These are phyloP conservation scores for Chymomyza fuscimana DNA, from an alignment of 2,888 invertebrate species.

Conservation along the genomic window DNA sequence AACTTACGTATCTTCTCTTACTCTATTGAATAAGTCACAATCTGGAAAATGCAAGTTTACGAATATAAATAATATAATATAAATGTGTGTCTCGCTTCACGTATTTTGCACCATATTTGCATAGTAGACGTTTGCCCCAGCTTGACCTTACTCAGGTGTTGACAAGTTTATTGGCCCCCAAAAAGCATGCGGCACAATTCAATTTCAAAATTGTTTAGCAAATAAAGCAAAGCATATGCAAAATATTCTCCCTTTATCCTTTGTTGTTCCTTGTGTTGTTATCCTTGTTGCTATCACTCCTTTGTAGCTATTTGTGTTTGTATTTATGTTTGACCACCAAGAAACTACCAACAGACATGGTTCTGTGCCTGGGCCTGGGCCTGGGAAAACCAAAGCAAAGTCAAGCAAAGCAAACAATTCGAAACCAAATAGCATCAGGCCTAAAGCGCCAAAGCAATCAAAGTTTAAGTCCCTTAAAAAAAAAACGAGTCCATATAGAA, in stretches of 20 bases:
- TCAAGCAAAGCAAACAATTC: background rate
- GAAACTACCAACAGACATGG: background rate
- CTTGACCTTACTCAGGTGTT: slow-evolving; percentile 40
- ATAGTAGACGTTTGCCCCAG: background rate
- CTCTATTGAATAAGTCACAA: too few relatives aligned
- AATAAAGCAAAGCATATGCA: slow-evolving; percentile 6
- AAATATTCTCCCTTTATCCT: background rate
- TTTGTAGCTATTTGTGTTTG: background rate
- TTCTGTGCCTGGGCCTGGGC: too few relatives aligned
- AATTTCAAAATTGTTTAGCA: slow-evolving; percentile 6
- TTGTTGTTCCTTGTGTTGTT: background rate
- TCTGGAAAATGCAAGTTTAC: too few relatives aligned
- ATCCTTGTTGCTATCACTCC: background rate
- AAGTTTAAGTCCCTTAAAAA: background rate
- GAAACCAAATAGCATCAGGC: slow-evolving; percentile 1
- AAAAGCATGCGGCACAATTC: slow-evolving; percentile 5
- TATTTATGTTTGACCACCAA: slow-evolving; percentile 2
- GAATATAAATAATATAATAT: too few relatives aligned
- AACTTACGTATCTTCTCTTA: too few relatives aligned
- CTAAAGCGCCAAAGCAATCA: slow-evolving; percentile 4
- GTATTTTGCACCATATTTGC: background rate
- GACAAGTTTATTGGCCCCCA: slow-evolving; percentile 38
- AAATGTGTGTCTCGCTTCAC: background rate
- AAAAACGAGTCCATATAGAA: background rate
- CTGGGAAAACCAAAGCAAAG: background rate